Evolutionary conservation across 2,113 vertebrate species (phyloP).

Genomic region (Ageneiosus marmoratus): DNA sequence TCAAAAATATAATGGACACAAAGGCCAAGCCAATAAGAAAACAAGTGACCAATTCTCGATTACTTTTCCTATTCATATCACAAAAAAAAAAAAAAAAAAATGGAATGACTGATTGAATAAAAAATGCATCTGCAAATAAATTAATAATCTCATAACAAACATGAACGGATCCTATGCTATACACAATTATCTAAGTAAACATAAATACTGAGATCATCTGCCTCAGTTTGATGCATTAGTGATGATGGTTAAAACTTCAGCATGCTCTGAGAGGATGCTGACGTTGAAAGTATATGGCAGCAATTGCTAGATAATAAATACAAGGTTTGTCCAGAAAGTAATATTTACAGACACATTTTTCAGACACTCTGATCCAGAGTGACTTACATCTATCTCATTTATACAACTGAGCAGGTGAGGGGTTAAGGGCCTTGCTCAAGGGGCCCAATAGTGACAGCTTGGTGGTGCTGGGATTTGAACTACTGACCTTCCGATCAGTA

Average conservation of each 20-base stretch:
- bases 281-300: not conserved
- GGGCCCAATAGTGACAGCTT: no score
- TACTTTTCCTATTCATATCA: not conserved
- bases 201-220: not conserved
- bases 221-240: not conserved
- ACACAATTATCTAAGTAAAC: not conserved
- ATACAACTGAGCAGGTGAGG: no score
- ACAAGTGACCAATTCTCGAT: not conserved
- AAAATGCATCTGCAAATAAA: not conserved
- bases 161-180: not conserved
- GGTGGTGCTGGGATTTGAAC: no score
- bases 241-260: not conserved
- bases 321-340: no score
- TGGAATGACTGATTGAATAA: not conserved
- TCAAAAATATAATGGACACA: not conserved
- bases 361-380: no score
- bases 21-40: not conserved
- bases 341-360: no score
- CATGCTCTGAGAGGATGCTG: not conserved
- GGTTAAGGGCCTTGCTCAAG: no score
- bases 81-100: no score
- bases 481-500: no score
- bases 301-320: not conserved
- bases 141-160: not conserved
- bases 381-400: no score